phyloP scores from a whole-genome alignment of 2,888 invertebrate species.

The Phengaris alcon region DNA sequence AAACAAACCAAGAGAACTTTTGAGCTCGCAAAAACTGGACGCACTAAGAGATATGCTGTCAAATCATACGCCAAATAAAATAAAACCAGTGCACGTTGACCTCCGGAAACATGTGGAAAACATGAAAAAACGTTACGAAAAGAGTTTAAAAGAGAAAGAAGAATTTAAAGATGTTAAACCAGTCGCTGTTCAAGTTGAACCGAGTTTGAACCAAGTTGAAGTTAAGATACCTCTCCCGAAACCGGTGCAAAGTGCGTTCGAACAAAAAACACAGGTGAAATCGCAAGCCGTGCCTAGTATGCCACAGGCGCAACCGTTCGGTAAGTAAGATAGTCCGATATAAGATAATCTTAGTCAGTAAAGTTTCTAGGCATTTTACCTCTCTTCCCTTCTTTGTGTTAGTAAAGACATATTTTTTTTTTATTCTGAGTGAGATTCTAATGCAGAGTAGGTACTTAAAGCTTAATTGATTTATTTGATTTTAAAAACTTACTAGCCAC shows the following conservation, averaged over 20 bases:
- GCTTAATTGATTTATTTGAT: no score
- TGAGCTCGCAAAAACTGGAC: slow-evolving; percentile 72
- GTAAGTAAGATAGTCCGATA: slow-evolving; percentile 34
- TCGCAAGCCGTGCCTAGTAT: background rate
- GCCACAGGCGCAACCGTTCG: slow-evolving; percentile 28
- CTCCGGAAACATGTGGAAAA: slow-evolving; percentile 60
- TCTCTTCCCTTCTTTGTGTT: no score
- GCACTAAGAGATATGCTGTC: slow-evolving; percentile 73
- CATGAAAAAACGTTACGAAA: slow-evolving; percentile 60
- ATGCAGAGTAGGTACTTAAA: no score
- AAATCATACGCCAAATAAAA: slow-evolving; percentile 72
- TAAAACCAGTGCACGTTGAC: slow-evolving; percentile 74
- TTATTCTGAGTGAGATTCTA: no score
- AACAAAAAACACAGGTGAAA: background rate
- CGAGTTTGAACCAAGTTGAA: slow-evolving; percentile 31
- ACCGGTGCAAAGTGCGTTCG: background rate
- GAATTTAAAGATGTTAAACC: slow-evolving; percentile 33
- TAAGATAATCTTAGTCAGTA: background rate
- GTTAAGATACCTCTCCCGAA: slow-evolving; percentile 17
- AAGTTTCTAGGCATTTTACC: no score
- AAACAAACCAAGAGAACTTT: slow-evolving; percentile 55
- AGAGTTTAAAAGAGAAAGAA: slow-evolving; percentile 54
- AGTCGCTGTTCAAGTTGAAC: slow-evolving; percentile 33
- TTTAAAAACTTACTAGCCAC: no score
- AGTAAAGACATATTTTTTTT: no score